Base-by-base conservation (phyloP, 2,888 invertebrate species). In the Eristalis arbustorum region DNA sequence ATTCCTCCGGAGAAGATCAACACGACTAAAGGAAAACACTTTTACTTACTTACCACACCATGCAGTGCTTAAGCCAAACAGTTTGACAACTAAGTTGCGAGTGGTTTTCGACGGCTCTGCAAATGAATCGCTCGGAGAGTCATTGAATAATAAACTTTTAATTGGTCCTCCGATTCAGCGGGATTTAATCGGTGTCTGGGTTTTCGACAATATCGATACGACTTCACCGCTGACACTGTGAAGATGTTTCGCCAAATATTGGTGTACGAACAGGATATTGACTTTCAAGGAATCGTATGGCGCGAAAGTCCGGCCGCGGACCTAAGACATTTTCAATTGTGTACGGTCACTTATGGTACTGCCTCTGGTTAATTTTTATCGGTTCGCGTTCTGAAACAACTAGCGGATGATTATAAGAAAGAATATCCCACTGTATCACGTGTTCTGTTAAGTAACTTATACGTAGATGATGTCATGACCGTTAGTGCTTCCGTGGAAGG, bases 281-380 rank as follows among this genome's bases (percentile, higher is more conserved):
- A 85, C 23, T 31, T 31, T 31, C 31, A 31, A 10, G 1, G 31
- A 10, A 31, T 31, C 25, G 59, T 22, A 1, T 13, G 13, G 22
- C 23, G 59, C 6, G 74, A 64, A 31, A 37, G n/a, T n/a, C 11
- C 59, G 1, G 14, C 57, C 14, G 72, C 68, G 13, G 63, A 74
- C 18, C 25, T 85, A 1, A 64, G 79, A 64, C 79, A 85, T 71
- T 88, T 49, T 40, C 83, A 74, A 11, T 34, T 80, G 8, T 69
- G 78, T n/a, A 88, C 88, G 14, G 88, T 84, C 3, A 88, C 85
- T 0, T 88, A 88, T 49, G 85, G 85, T 1, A 88, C 85, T 0
- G 68, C 84, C 10, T 88, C 62, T 62, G 67, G 62, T 8, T 56
- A 67, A 8, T 77, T 67, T 18, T n/a, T 63, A 63, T 63, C 63